These are phyloP conservation scores for Carassius gibelio DNA, from an alignment of 2,113 vertebrate genomes.

Conservation along the genomic window DNA sequence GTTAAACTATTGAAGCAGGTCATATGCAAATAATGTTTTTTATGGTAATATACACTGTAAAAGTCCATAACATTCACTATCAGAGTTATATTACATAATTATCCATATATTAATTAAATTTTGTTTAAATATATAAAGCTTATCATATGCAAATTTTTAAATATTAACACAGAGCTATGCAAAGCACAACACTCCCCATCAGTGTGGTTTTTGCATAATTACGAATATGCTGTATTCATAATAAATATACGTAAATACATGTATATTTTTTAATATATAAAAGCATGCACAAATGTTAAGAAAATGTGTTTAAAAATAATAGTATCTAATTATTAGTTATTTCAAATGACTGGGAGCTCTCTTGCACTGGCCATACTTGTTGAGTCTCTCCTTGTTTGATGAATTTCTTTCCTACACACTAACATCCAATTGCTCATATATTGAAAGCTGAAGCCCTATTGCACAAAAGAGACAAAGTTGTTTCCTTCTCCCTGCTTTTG, in stretches of 20 bases:
- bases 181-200: neutral
- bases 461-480: slow-evolving; percentile 9
- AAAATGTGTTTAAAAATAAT: neutral
- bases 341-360: neutral
- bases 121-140: neutral
- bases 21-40: neutral
- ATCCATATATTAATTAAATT: no score
- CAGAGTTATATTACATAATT: no score
- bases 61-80: no score
- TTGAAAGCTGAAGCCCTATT: neutral
- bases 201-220: no score
- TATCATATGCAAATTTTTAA: neutral
- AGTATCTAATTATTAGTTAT: neutral
- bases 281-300: neutral
- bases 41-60: no score
- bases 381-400: neutral
- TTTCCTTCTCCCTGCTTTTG: slow-evolving; percentile 13
- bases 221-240: no score
- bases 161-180: neutral
- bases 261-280: neutral
- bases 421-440: neutral
- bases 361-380: neutral
- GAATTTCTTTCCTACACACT: neutral
- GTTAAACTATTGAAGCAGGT: neutral
- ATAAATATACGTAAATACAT: no score